Evolutionary conservation across 2,797 vertebrate genomes (phyloP).

Genomic region (Chrosomus eos): DNA sequence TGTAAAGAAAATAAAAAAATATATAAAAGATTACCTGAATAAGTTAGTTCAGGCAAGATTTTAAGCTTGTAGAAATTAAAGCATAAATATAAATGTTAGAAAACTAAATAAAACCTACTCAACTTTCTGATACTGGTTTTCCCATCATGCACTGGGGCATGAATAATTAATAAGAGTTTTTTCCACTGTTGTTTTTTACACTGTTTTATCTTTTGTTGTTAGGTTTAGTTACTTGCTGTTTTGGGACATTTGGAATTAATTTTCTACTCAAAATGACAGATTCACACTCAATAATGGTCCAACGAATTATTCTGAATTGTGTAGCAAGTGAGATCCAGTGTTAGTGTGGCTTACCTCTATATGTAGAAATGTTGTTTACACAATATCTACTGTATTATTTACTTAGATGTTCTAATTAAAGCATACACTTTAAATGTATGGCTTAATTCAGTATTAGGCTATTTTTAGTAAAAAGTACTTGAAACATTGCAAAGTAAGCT

Average conservation of each 20-base stretch:
- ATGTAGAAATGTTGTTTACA: no score
- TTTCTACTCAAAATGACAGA: not conserved
- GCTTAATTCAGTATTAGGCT: not conserved
- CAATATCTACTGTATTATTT: not conserved
- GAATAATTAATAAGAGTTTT: not conserved
- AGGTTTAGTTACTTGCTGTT: not conserved
- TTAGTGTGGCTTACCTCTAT: no score
- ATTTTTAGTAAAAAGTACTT: not conserved
- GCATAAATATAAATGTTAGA: no score
- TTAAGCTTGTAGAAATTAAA: no score
- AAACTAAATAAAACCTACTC: no score
- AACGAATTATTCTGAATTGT: not conserved
- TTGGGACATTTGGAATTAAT: not conserved
- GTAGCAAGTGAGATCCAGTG: not conserved
- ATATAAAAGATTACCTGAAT: no score
- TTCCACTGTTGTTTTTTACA: not conserved
- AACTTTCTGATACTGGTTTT: no score
- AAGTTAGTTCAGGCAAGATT: no score
- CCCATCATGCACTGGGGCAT: not conserved
- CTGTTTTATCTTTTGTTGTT: not conserved
- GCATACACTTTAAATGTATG: not conserved
- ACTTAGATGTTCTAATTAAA: not conserved
- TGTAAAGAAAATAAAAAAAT: no score
- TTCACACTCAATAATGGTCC: not conserved
- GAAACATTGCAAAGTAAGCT: not conserved